A percentile compares a stretch with the other conserved stretches of the same genome.
Evolutionary conservation across 2,888 invertebrate genomes (phyloP).

Genomic region (Aphrophora alni): DNA sequence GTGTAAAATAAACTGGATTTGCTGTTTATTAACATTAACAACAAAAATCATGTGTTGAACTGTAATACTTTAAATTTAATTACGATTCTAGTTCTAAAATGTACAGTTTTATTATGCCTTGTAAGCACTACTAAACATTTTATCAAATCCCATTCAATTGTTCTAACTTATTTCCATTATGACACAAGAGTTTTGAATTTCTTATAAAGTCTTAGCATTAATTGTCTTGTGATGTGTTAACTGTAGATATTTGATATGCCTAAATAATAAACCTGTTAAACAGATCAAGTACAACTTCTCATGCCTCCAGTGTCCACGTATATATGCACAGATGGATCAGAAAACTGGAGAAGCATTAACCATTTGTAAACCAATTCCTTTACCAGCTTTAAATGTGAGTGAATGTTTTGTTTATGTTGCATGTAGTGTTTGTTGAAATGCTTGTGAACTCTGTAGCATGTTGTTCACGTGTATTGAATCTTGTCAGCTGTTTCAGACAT

Average conservation of each 20-base stretch:
- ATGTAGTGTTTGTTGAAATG: not conserved
- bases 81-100: too few species aligned
- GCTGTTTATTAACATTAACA: too few species aligned
- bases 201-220: too few species aligned
- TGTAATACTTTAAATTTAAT: too few species aligned
- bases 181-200: too few species aligned
- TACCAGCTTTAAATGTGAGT: constrained; percentile 81
- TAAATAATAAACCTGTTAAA: not conserved
- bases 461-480: too few species aligned
- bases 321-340: constrained; percentile 64
- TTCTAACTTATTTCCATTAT: not conserved
- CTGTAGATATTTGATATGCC: not conserved
- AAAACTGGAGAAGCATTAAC: constrained; percentile 64
- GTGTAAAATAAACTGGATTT: too few species aligned
- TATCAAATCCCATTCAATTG: not conserved
- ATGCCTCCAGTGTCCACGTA: constrained; percentile 69
- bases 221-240: not conserved
- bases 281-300: constrained; percentile 81
- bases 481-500: too few species aligned
- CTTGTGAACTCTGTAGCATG: not conserved
- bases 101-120: too few species aligned
- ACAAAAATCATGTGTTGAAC: too few species aligned
- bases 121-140: too few species aligned
- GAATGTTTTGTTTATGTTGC: not conserved
- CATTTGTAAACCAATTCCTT: constrained; percentile 65